Evolutionary conservation across 2,797 vertebrate genomes (phyloP), one percentile per base, ranked within the genome.

Genomic region (Arctocebus calabarensis): DNA sequence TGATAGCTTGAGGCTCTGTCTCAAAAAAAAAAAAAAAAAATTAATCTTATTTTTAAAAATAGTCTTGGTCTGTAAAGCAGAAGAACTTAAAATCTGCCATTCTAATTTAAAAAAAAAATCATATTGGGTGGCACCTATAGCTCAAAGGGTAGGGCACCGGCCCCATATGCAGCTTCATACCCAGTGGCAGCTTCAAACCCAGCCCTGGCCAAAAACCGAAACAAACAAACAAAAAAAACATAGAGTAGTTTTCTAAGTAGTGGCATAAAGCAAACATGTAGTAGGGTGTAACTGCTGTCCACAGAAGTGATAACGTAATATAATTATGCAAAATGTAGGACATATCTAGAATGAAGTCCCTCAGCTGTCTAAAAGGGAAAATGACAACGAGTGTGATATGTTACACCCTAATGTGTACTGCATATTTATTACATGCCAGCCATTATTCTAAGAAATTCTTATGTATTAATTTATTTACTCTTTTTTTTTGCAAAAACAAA

Each of bases 11-110:
- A n/a, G n/a, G n/a, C n/a, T n/a, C n/a, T n/a, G n/a, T n/a, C n/a
- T n/a, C n/a, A n/a, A n/a, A n/a, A n/a, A n/a, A n/a, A n/a, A n/a
- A n/a, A n/a, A n/a, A n/a, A n/a, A n/a, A n/a, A n/a, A n/a, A n/a
- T n/a, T n/a, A n/a, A n/a, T 34, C 34, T 2, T 59, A 81, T 29
- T 77, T 84, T 88, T 2, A 25, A 90, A 84, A 88, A 86, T 20
- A 40, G 32, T 83, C 66, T 84, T 94, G 62, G 25, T 77, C 32
- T 92, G 66, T 94, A 94, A 95, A n/a, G n/a, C n/a, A 94, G 45
- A 96, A 62, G 27, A 37, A 57, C 40, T 84, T 91, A 87, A 84
- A 79, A 70, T 70, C 73, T 88, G 20, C 75, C 77, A 94, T 52
- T 59, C 64, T 81, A 78, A 61, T 78, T 70, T 4, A 52, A 52